Conservation (phyloP, 2,797 vertebrate species). For the Nasua narica region DNA sequence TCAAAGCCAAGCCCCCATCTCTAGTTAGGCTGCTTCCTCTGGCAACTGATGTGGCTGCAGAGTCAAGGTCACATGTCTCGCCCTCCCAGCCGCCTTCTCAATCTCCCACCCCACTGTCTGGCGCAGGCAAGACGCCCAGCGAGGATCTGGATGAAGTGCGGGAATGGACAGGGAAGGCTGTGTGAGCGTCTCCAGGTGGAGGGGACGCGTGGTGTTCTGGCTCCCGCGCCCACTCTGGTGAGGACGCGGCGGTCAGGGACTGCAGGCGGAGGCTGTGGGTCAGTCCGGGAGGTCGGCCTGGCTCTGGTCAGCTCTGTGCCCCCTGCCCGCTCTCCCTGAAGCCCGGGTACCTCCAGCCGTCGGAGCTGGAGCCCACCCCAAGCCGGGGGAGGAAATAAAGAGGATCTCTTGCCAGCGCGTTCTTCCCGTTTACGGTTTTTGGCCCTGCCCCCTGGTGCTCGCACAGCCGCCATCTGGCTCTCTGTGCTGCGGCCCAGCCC, state of each 20-base stretch:
- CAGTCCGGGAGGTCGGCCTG: background rate
- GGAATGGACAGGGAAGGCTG: background rate
- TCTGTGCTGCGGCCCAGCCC: slow-evolving; percentile 62
- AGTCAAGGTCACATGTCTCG: background rate
- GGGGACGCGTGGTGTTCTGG: background rate
- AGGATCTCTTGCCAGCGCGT: slow-evolving; percentile 61
- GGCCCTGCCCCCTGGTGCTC: slow-evolving; percentile 76
- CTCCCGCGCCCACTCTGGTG: rapidly evolving
- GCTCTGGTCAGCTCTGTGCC: background rate
- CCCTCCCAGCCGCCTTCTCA: background rate
- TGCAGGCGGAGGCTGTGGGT: background rate
- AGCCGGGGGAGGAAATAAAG: slow-evolving; percentile 31
- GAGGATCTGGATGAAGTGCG: background rate
- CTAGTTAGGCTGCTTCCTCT: background rate
- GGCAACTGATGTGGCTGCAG: background rate
- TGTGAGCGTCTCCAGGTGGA: background rate
- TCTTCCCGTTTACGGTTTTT: slow-evolving; percentile 68
- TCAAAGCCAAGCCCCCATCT: background rate
- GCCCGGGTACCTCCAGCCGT: background rate
- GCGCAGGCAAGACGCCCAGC: background rate
- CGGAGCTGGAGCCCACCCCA: background rate
- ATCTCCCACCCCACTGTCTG: background rate
- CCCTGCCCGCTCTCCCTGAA: rapidly evolving
- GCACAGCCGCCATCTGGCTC: slow-evolving; percentile 74
- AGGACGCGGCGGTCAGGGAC: background rate